Evolutionary conservation across 2,113 vertebrate species (phyloP), one percentile per base, ranked within the genome.

Genomic region (Anser brachyrhynchus): DNA sequence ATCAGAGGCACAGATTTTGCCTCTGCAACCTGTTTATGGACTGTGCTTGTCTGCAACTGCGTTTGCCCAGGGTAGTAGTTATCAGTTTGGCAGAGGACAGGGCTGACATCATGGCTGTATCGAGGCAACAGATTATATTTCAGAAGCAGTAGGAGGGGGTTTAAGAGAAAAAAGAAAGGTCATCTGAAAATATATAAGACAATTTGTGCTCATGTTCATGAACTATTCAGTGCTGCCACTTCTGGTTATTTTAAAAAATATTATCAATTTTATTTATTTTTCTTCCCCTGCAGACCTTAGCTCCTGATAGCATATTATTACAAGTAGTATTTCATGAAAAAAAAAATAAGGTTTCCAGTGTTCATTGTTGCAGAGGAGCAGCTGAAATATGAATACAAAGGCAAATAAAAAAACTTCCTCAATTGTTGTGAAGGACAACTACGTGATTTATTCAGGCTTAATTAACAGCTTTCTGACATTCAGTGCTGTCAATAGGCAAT

Each of bases 71-170:
- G 69, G 39, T 17, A 52, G 66, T 23, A 93, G 46, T 20, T 72
- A 2, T 2, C 9, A 61, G 16, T 65, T 31, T 78, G 33, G 39
- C 33, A n/a, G 70, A 70, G 62, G 73, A 58, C n/a, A 75, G 39
- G 86, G 52, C 49, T 89, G 76, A 82, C 44, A 58, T 49, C 83
- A 54, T 5, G 66, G 31, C 20, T 66, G 22, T 77, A 39, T 57
- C 4, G 0, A 61, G 46, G 21, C 49, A 92, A 61, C 73, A 66
- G 80, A 84, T 94, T 78, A 4, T 62, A 46, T 93, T 94, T 84
- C 89, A 85, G 90, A 92, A 89, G 54, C 33, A 70, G 64, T 52
- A 84, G 95, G 37, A 94, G 35, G 66, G 76, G 35, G 82, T 57
- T 87, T 52, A 46, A 61, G 39, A 86, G 20, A 10, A 31, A 89